These are phyloP conservation scores for Indri indri DNA, from an alignment of 2,113 vertebrate genomes.

Conservation along the genomic window DNA sequence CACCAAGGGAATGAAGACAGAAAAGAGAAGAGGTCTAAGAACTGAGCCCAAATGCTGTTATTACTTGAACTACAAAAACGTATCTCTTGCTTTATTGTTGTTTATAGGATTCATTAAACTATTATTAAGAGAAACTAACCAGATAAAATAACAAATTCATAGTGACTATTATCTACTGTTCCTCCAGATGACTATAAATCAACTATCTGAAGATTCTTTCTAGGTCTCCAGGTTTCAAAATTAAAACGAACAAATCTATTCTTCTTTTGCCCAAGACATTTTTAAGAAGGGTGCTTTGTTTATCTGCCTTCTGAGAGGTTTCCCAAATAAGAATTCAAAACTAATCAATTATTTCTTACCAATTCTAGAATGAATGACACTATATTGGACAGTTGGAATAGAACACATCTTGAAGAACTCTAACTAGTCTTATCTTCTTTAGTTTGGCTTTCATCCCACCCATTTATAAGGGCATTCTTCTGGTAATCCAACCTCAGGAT, in stretches of 20 bases:
- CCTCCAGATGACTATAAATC: background rate
- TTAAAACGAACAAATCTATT: background rate
- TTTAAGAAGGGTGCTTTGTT: background rate
- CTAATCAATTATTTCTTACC: background rate
- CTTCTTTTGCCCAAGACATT: background rate
- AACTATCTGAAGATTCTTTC: background rate
- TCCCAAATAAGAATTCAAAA: background rate
- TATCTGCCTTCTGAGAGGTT: background rate
- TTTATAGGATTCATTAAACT: background rate
- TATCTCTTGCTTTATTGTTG: background rate
- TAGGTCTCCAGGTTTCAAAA: background rate
- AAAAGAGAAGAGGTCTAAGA: background rate
- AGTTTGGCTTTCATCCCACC: background rate
- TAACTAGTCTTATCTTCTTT: background rate
- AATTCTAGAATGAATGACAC: background rate
- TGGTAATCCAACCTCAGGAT: background rate
- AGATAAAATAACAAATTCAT: conserved; percentile 20
- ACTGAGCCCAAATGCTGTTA: background rate
- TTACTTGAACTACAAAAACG: background rate
- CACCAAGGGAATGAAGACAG: background rate
- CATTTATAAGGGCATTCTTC: background rate
- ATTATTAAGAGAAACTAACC: conserved; percentile 13
- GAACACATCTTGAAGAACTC: background rate
- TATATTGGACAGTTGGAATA: background rate
- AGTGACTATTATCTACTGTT: background rate